Evolutionary conservation across 1,140 invertebrate species (phyloP).

Genomic region (Argopecten irradians): DNA sequence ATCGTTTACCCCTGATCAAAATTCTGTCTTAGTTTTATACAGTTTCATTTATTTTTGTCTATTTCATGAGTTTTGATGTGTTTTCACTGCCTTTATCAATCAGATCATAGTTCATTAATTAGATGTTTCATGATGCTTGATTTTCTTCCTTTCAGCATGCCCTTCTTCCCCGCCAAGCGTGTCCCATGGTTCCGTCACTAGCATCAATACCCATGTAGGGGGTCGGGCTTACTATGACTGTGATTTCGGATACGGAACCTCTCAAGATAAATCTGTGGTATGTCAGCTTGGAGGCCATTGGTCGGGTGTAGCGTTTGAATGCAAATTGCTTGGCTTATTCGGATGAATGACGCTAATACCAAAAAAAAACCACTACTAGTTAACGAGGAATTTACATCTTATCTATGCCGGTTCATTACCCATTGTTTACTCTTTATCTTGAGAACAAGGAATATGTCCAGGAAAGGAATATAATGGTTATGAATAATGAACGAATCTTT

Average conservation of each 20-base stretch:
- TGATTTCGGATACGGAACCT: neutral
- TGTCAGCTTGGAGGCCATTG: neutral
- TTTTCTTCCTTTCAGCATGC: neutral
- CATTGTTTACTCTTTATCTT: no score
- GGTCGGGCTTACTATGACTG: neutral
- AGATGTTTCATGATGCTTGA: no score
- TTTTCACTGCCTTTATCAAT: no score
- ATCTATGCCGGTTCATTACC: no score
- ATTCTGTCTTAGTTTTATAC: no score
- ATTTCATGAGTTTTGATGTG: no score
- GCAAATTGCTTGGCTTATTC: neutral
- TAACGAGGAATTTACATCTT: neutral
- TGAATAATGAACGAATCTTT: no score
- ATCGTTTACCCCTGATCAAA: no score
- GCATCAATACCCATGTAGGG: neutral
- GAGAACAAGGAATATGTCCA: no score
- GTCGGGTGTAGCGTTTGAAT: neutral
- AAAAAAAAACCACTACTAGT: neutral
- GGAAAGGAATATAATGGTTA: no score
- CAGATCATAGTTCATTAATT: no score
- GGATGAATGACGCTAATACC: neutral
- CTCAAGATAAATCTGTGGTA: neutral
- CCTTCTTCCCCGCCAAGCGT: neutral
- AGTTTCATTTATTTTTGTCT: no score
- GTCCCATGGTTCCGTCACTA: neutral